These are phyloP conservation scores for Zaprionus camerounensis DNA, from an alignment of 1,140 invertebrate genomes.

Conservation along the genomic window DNA sequence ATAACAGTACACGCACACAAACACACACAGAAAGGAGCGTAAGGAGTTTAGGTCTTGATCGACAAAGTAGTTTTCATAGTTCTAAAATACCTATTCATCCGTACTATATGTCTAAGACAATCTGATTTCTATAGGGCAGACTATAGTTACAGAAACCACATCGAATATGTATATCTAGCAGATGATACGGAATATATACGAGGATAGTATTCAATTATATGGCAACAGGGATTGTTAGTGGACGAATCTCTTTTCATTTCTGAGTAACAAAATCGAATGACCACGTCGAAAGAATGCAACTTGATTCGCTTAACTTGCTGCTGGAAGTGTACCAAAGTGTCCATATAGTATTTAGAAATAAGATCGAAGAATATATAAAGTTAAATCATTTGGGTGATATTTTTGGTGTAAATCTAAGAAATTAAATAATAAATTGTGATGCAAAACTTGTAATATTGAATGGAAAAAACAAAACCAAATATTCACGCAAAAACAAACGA, in stretches of 20 bases:
- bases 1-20: slow-evolving; percentile 4
- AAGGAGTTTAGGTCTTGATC: neutral
- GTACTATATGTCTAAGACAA: neutral
- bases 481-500: slow-evolving; percentile 1
- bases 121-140: neutral
- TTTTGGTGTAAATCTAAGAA: slow-evolving; percentile 48
- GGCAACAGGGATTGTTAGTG: neutral
- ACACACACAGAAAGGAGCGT: neutral
- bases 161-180: neutral
- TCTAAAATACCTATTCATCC: neutral
- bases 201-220: neutral
- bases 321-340: neutral
- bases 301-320: neutral
- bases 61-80: neutral
- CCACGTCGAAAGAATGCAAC: neutral
- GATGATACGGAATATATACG: neutral
- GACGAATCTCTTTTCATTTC: neutral
- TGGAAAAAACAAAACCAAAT: slow-evolving; percentile 18
- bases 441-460: slow-evolving; percentile 33
- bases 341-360: neutral
- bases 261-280: neutral
- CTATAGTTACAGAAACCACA: neutral
- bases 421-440: slow-evolving; percentile 69
- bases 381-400: slow-evolving; percentile 54
- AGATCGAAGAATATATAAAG: neutral